phyloP scores from a whole-genome alignment of 2,113 vertebrate genomes.

The Laticauda colubrina region DNA sequence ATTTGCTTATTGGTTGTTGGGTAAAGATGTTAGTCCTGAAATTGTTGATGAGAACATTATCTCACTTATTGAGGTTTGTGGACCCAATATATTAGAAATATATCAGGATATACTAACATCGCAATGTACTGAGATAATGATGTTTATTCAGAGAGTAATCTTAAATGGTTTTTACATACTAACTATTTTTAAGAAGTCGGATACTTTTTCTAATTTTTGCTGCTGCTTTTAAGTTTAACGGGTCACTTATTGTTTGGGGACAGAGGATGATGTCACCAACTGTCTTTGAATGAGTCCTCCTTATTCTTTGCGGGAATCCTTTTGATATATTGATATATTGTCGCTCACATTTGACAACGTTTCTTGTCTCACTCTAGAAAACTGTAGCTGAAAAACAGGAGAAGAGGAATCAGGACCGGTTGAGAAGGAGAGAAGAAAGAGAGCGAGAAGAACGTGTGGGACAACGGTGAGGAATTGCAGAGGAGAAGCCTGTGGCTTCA shows the following conservation, averaged over 20 bases:
- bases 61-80: neutral
- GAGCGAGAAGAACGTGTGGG: slow-evolving; percentile 88
- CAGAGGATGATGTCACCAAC: neutral
- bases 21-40: neutral
- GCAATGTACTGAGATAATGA: neutral
- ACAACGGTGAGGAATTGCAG: slow-evolving; percentile 61
- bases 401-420: slow-evolving; percentile 92
- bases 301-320: neutral
- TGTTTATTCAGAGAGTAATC: neutral
- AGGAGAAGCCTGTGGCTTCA: neutral
- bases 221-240: too few relatives aligned
- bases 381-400: slow-evolving; percentile 96
- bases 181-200: neutral
- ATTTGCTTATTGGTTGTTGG: neutral
- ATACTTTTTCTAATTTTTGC: neutral
- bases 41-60: neutral
- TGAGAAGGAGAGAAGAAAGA: slow-evolving; percentile 93
- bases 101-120: neutral
- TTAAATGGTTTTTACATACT: too few relatives aligned
- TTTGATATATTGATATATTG: neutral
- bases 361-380: slow-evolving; percentile 76
- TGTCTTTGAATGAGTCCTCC: neutral
- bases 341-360: neutral
- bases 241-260: neutral
- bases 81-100: neutral